Evolutionary conservation across 35 echinoderm and acorn worm genomes (phyloP), one percentile per base, ranked within the genome.

Genomic region (Ophioderma brevispina): DNA sequence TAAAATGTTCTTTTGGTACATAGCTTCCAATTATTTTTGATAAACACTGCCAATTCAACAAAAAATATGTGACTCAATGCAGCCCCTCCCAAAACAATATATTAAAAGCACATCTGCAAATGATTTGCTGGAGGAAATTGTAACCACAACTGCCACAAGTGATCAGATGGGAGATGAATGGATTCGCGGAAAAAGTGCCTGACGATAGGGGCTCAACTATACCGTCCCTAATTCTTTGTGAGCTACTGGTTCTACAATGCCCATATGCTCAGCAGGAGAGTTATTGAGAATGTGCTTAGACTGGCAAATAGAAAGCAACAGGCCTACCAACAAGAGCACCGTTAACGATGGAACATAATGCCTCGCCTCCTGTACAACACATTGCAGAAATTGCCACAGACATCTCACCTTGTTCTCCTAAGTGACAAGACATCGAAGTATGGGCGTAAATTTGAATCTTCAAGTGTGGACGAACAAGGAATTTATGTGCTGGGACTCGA

Each of bases 381-480:
- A 19, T 64, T 33, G 80, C 34, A 21, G 80, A 90, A 82, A 38
- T 0, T 55, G 0, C 55, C 80, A 76, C n/a, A 15, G 34, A 50
- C 52, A 31, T 32, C 3, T 28, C 19, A 39, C n/a, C 35, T 84
- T 25, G 35, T n/a, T n/a, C n/a, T n/a, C n/a, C n/a, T n/a, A n/a
- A n/a, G n/a, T n/a, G n/a, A n/a, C n/a, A n/a, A n/a, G 33, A 21
- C 64, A 64, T 36, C 78, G 64, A 18, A 82, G 79, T 36, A n/a
- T n/a, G n/a, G 88, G 83, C 40, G 52, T 82, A 82, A 90, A 33
- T 80, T 78, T 88, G 33, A 84, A 84, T 18, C 83, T 82, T 40
- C 81, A 84, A 10, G 18, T 25, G 36, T 17, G 39, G 36, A 84
- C 23, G 0, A 18, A 5, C 39, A 84, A 84, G 89, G 89, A 38